Conservation (phyloP, 2,113 vertebrate genomes). For the Sclerurus mexicanus region DNA sequence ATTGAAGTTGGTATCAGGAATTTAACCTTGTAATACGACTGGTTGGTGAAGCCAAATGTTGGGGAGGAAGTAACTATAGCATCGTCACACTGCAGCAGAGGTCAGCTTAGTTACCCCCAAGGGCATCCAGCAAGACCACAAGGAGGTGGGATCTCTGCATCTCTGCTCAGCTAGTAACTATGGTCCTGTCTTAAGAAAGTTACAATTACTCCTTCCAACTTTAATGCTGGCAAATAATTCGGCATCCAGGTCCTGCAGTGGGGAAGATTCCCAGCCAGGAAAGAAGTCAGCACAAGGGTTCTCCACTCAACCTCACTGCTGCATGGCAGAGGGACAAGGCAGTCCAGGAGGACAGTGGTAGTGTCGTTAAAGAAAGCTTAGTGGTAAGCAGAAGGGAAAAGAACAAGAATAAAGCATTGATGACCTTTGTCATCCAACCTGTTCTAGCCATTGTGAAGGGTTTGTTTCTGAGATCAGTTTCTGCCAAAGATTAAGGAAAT, state of each 20-base stretch:
- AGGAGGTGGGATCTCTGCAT: not conserved
- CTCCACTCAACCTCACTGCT: rapidly evolving
- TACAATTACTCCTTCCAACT: not conserved
- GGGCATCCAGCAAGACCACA: not conserved
- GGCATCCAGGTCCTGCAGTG: not conserved
- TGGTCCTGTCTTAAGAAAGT: not conserved
- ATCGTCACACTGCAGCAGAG: not conserved
- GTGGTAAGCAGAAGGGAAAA: not conserved
- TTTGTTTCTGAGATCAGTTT: not conserved
- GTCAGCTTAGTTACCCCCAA: not conserved
- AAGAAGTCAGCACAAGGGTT: not conserved
- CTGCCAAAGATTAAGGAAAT: not conserved
- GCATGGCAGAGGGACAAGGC: too few species aligned
- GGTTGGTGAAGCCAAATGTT: not conserved
- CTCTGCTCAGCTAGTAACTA: not conserved
- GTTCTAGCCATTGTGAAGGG: not conserved
- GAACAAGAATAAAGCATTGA: not conserved
- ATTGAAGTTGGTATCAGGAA: not conserved
- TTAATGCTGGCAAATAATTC: not conserved
- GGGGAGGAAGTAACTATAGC: not conserved
- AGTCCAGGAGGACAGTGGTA: not conserved
- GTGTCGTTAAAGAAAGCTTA: not conserved
- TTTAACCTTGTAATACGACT: not conserved
- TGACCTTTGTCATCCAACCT: not conserved
- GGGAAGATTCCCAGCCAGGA: not conserved